Evolutionary conservation across 1,140 invertebrate species (phyloP), one percentile per base, ranked within the genome.

Genomic region (Pristionchus pacificus): DNA sequence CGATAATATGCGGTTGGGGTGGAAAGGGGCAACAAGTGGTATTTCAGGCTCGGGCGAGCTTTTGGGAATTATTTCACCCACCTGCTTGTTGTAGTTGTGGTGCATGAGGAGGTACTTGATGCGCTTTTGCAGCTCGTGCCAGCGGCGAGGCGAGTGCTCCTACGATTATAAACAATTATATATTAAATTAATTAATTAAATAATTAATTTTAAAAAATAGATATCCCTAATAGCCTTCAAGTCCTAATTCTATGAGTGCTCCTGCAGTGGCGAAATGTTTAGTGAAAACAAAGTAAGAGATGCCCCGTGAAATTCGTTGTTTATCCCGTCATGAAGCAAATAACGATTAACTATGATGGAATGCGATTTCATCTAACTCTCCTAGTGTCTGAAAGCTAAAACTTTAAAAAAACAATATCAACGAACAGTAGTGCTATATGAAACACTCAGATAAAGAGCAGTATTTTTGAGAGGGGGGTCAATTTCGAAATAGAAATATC

Each of bases 71-170:
- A n/a, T n/a, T n/a, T n/a, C 25, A 19, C 60, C 32, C 15, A 70
- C 68, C 27, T 77, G 76, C 68, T 83, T 83, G 29, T 73, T 73
- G 60, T 84, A 84, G 68, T 83, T 83, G 70, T 84, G 83, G 58
- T 83, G 81, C 38, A 78, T 77, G 25, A 84, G 68, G 29, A 84
- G 68, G 61, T 79, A 80, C 28, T 78, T 82, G 71, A 83, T 83
- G 38, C 82, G 76, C 66, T 83, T 83, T 61, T 74, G 74, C 25
- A 83, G 67, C 49, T 84, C 79, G 60, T 83, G 82, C 81, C 83
- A 83, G 55, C 75, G 68, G 60, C 76, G 74, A 13, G 81, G 81
- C 2, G 77, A 68, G 57, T 83, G 79, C 38, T 72, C 60, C 58
- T 84, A 68, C 24, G 24, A 49, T 49, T 49, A 10, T 49, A 6